Conservation (phyloP, 2,113 vertebrate genomes). For the Colaptes auratus region DNA sequence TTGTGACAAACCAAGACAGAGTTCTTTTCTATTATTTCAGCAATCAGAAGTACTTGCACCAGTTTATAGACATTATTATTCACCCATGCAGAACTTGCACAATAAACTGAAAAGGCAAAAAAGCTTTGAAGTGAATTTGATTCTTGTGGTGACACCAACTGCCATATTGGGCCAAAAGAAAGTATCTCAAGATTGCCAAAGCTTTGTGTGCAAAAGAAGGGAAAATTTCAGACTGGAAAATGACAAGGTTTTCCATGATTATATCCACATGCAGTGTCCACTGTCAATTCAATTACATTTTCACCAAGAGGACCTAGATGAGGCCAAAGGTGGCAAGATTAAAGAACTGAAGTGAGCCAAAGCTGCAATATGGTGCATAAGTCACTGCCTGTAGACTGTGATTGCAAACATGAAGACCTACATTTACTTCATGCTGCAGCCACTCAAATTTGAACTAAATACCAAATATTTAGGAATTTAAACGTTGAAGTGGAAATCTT, state of each 20-base stretch:
- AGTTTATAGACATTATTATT: background rate
- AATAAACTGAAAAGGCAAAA: background rate
- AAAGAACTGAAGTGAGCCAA: background rate
- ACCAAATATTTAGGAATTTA: background rate
- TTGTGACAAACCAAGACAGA: conserved; percentile 1
- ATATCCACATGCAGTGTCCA: background rate
- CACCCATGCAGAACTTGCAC: background rate
- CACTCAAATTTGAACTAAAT: background rate
- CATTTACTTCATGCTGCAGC: background rate
- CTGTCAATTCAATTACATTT: background rate
- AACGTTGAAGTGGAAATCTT: background rate
- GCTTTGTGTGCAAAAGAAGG: background rate
- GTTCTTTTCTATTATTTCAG: conserved; percentile 22
- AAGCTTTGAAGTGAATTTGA: background rate
- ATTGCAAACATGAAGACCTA: background rate
- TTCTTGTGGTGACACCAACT: background rate
- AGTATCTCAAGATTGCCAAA: background rate
- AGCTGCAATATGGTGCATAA: background rate
- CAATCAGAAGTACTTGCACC: background rate
- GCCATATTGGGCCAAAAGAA: background rate
- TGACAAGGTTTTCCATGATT: background rate
- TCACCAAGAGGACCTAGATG: background rate
- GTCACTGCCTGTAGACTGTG: background rate
- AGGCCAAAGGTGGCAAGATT: background rate
- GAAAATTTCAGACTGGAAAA: background rate